These are phyloP conservation scores for Ptychoptera albimana DNA, from an alignment of 2,888 invertebrate genomes.

Conservation along the genomic window DNA sequence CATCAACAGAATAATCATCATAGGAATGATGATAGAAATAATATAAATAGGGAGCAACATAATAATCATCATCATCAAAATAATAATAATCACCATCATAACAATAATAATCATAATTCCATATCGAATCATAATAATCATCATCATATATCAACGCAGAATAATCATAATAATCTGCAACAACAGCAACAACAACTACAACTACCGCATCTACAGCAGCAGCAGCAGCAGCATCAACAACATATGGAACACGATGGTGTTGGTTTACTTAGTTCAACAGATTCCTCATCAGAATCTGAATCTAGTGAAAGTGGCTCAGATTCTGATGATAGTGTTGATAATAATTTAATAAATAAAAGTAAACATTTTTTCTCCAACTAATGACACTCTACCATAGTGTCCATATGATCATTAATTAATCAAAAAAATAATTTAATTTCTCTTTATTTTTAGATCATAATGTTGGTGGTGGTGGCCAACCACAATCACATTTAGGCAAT, in stretches of 20 bases:
- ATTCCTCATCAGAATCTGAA: constrained; percentile 28
- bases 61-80: not conserved
- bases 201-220: constrained; percentile 13
- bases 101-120: constrained; percentile 8
- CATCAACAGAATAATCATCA: not conserved
- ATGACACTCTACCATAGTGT: too few relatives aligned
- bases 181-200: not conserved
- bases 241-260: constrained; percentile 12
- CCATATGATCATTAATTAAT: too few relatives aligned
- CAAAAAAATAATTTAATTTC: too few relatives aligned
- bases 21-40: not conserved
- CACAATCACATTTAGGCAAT: too few relatives aligned
- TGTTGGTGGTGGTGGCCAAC: too few relatives aligned
- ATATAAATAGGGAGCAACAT: not conserved
- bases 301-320: constrained; percentile 28
- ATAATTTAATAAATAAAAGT: not conserved
- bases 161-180: not conserved
- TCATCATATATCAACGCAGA: constrained; percentile 3
- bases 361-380: too few relatives aligned
- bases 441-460: too few relatives aligned
- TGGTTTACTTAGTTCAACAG: constrained; percentile 26
- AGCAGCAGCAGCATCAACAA: constrained; percentile 10
- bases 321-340: constrained; percentile 18
- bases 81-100: not conserved
- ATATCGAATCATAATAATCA: constrained; percentile 17